Percentiles rank a stretch among this genome's conserved stretches.
Conservation (phyloP, 2,113 vertebrate genomes). For the Pseudonaja textilis region DNA sequence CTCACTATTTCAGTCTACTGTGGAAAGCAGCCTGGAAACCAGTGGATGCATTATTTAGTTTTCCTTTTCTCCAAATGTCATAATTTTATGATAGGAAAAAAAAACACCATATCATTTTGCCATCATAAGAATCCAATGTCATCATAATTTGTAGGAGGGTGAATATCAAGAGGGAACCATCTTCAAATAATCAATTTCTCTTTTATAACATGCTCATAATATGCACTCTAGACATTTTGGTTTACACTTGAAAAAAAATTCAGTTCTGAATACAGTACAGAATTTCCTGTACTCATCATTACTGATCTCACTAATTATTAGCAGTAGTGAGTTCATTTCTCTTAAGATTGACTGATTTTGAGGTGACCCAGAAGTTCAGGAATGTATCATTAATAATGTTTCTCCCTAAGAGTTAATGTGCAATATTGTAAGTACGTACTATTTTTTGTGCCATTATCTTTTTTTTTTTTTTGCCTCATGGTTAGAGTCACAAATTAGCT, state of each 20-base stretch:
- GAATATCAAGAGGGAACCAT: not conserved
- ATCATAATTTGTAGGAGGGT: not conserved
- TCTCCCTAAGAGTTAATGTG: conserved; percentile 35
- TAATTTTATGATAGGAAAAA: not conserved
- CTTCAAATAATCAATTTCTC: conserved; percentile 19
- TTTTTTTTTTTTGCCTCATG: not conserved
- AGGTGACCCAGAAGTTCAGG: conserved; percentile 53
- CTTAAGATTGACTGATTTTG: conserved; percentile 51
- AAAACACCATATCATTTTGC: not conserved
- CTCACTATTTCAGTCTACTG: not conserved
- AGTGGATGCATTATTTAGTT: not conserved
- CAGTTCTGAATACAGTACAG: conserved; percentile 15
- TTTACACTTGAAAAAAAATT: conserved; percentile 1
- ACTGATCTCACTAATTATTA: conserved; percentile 46
- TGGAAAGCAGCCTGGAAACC: not conserved
- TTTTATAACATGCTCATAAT: conserved; percentile 20
- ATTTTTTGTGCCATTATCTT: not conserved
- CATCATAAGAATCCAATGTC: not conserved
- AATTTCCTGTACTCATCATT: conserved; percentile 30
- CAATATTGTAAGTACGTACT: conserved; percentile 42
- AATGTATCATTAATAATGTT: conserved; percentile 41
- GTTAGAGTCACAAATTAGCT: conserved; percentile 6
- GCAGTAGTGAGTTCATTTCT: conserved; percentile 54
- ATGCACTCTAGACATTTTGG: not conserved
- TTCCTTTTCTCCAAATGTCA: not conserved